These are phyloP conservation scores for Parasteatoda lunata DNA, from an alignment of 2,888 invertebrate species.

Conservation along the genomic window DNA sequence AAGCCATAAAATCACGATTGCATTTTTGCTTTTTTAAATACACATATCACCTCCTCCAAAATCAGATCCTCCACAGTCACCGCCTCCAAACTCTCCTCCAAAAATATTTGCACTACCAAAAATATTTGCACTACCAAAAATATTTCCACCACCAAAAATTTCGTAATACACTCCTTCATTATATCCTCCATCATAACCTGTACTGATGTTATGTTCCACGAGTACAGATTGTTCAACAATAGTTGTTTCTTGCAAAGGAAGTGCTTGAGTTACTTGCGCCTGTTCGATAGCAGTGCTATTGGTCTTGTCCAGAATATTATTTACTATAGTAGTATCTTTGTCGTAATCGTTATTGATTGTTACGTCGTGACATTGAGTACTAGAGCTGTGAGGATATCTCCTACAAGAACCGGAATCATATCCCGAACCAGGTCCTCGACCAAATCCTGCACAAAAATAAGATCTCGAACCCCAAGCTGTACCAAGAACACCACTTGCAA, in stretches of 20 bases:
- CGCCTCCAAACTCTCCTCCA: conserved; percentile 11
- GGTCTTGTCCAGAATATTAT: conserved; percentile 49
- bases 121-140: no score
- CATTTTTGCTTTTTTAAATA: conserved; percentile 5
- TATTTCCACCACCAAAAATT: conserved; percentile 19
- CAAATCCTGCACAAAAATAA: conserved; percentile 11
- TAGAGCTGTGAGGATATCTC: neutral
- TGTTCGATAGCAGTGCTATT: conserved; percentile 43
- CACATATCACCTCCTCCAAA: no score
- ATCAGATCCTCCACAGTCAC: conserved; percentile 27
- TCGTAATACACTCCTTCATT: neutral
- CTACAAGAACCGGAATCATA: neutral
- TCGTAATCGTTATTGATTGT: conserved; percentile 63
- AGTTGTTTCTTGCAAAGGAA: neutral
- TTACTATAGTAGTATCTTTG: conserved; percentile 41
- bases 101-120: conserved; percentile 26
- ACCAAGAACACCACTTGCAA: conserved; percentile 57
- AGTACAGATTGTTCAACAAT: conserved; percentile 14
- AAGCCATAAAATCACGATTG: neutral
- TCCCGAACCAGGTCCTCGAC: conserved; percentile 29
- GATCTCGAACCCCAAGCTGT: conserved; percentile 32
- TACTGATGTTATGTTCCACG: neutral
- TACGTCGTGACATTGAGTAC: conserved; percentile 43
- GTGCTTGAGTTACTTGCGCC: neutral
- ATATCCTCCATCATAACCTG: conserved; percentile 28